Conservation (phyloP, 2,797 vertebrate genomes). For the Ammospiza maritima region DNA sequence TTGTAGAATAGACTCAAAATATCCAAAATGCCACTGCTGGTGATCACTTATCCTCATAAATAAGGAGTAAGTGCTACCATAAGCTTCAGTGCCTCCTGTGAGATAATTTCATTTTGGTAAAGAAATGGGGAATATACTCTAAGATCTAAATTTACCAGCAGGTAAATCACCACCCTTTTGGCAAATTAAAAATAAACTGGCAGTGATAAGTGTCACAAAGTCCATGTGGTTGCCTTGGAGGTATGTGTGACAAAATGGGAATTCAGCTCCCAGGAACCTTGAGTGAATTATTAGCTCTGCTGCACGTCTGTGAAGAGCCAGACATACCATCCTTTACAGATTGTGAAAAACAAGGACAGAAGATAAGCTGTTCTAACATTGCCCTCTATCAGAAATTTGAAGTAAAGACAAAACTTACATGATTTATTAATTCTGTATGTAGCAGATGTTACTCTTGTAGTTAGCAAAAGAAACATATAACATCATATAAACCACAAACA, state of each 20-base stretch:
- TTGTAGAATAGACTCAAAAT: neutral
- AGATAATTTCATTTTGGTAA: neutral
- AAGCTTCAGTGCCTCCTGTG: neutral
- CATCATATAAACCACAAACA: neutral
- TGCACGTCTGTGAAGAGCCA: neutral
- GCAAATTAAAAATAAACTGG: conserved; percentile 46
- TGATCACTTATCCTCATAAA: neutral
- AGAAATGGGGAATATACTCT: neutral
- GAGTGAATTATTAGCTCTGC: conserved; percentile 3
- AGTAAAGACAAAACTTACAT: conserved; percentile 12
- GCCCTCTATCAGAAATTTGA: conserved; percentile 58
- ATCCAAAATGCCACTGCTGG: neutral
- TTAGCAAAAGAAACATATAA: neutral
- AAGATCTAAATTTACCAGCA: neutral
- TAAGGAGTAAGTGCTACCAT: neutral
- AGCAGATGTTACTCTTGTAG: neutral
- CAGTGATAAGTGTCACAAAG: neutral
- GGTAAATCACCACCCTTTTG: neutral
- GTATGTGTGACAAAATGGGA: neutral
- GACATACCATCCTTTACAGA: neutral
- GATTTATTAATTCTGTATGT: neutral
- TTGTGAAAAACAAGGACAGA: neutral
- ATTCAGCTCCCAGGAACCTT: neutral
- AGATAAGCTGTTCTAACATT: conserved; percentile 47
- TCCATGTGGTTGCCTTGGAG: neutral